Conservation (phyloP, 2,113 vertebrate genomes). For the Hyaena hyaena region DNA sequence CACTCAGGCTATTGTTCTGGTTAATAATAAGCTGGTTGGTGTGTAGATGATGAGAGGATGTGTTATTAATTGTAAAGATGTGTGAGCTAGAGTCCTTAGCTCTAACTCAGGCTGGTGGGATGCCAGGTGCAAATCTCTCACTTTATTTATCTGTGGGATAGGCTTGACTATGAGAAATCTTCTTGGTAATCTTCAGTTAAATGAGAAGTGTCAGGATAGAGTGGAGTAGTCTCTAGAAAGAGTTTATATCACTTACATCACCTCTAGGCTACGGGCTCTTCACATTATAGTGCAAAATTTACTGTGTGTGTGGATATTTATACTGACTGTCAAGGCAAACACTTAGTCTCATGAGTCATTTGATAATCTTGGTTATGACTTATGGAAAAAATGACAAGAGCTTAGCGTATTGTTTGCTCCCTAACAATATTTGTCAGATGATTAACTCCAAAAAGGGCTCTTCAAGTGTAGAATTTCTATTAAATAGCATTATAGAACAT, state of each 20-base stretch:
- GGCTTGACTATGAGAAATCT: neutral
- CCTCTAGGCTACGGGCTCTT: neutral
- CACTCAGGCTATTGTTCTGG: neutral
- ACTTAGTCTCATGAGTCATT: conserved; percentile 12
- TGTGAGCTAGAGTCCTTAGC: neutral
- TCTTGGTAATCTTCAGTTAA: neutral
- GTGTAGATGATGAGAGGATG: neutral
- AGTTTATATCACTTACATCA: neutral
- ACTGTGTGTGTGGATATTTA: neutral
- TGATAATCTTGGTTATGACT: conserved; percentile 18
- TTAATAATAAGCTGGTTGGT: neutral
- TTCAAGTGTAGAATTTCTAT: neutral
- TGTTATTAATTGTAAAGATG: neutral
- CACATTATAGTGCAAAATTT: neutral
- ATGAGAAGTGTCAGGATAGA: neutral
- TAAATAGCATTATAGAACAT: neutral
- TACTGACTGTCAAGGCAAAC: neutral
- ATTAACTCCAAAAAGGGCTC: neutral
- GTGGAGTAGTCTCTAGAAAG: neutral
- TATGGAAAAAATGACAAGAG: conserved; percentile 33
- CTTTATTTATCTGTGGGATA: neutral
- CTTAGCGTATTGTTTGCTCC: neutral
- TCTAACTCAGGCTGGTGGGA: neutral
- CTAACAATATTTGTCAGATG: neutral
- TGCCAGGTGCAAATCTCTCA: neutral